These are phyloP conservation scores for Epinephelus awoara DNA, from an alignment of 2,797 vertebrate species.

Conservation along the genomic window DNA sequence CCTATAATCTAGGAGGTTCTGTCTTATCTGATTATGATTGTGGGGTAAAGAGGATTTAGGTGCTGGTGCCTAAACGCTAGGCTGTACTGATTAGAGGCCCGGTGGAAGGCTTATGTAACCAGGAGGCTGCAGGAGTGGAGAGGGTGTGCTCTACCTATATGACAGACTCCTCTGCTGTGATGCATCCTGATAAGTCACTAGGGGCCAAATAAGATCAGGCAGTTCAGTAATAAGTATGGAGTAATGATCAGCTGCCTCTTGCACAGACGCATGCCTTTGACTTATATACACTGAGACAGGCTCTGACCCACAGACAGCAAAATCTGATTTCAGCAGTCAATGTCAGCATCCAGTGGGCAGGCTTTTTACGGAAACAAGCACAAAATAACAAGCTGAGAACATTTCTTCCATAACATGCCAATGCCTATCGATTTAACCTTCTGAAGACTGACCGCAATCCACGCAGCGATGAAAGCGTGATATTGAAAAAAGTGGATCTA, in stretches of 20 bases:
- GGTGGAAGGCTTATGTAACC: constrained; percentile 78
- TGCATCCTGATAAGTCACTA: constrained; percentile 46
- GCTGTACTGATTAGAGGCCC: constrained; percentile 79
- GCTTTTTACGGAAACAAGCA: constrained; percentile 46
- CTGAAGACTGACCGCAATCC: constrained; percentile 55
- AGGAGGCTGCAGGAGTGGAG: constrained; percentile 46
- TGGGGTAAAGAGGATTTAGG: constrained; percentile 86
- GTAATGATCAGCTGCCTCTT: constrained; percentile 8
- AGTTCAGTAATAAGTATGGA: constrained; percentile 18
- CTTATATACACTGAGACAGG: constrained; percentile 9
- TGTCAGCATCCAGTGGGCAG: constrained; percentile 10
- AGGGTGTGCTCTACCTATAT: constrained; percentile 63
- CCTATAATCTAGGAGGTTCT: constrained; percentile 80
- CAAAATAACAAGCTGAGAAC: constrained; percentile 48
- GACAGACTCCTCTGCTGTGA: constrained; percentile 48
- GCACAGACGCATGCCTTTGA: constrained; percentile 33
- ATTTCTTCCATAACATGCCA: constrained; percentile 58
- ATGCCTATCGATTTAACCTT: constrained; percentile 63
- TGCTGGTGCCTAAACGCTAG: constrained; percentile 79
- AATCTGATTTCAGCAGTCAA: constrained; percentile 36
- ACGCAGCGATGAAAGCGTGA: constrained; percentile 53
- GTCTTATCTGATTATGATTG: constrained; percentile 86
- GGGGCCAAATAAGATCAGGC: constrained; percentile 47
- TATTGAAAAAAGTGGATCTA: constrained; percentile 55
- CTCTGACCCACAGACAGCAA: constrained; percentile 2